Conservation (phyloP, 2,113 vertebrate species). For the Microcebus tavaratra region DNA sequence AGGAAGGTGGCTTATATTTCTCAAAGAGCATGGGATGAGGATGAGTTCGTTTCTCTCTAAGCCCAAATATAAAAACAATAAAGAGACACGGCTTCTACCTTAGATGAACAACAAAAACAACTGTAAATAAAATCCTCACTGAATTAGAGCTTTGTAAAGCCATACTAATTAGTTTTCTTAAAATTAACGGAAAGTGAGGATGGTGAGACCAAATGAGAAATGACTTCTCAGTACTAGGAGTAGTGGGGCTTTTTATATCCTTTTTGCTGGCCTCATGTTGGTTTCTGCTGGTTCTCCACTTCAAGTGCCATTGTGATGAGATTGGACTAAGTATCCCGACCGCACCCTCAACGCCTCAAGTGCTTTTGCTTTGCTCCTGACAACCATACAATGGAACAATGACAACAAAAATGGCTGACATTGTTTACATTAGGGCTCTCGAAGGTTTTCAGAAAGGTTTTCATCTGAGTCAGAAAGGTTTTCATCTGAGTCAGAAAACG, state of each 20-base stretch:
- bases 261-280: not conserved
- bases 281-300: not conserved
- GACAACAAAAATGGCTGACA: not conserved
- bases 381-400: not conserved
- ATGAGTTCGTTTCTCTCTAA: not conserved
- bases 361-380: not conserved
- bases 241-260: rapidly evolving
- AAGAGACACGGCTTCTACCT: not conserved
- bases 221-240: no score
- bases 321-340: not conserved
- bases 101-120: not conserved
- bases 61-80: not conserved
- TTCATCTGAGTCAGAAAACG: not conserved
- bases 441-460: not conserved
- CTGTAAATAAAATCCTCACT: not conserved
- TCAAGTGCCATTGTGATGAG: not conserved
- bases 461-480: not conserved
- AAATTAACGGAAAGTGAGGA: not conserved
- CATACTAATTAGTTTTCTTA: not conserved
- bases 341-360: rapidly evolving
- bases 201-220: not conserved
- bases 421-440: not conserved
- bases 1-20: slow-evolving; percentile 50
- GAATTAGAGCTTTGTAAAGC: not conserved
- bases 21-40: not conserved